Evolutionary conservation across 2,888 invertebrate species (phyloP).

Genomic region (Sarcophaga carnaria): DNA sequence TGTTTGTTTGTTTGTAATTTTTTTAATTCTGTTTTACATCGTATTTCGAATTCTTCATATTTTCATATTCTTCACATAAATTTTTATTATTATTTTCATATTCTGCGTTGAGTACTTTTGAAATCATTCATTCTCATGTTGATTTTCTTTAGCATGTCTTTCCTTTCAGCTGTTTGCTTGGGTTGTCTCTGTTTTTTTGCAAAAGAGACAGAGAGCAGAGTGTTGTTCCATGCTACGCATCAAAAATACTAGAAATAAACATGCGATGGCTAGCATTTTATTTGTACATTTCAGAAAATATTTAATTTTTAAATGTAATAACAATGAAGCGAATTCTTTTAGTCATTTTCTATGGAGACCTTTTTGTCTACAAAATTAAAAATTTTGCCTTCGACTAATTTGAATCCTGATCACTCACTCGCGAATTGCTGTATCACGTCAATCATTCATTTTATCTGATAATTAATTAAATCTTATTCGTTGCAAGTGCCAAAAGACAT

Average conservation of each 20-base stretch:
- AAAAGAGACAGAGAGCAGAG: background rate
- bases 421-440: too few species aligned
- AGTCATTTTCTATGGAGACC: too few species aligned
- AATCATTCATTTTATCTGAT: too few species aligned
- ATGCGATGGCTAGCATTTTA: background rate
- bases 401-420: too few species aligned
- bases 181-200: too few species aligned
- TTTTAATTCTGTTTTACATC: background rate
- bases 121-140: conserved; percentile 22
- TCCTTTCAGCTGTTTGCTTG: background rate
- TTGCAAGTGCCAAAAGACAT: too few species aligned
- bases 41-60: background rate
- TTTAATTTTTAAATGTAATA: conserved; percentile 4
- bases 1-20: background rate
- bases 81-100: background rate
- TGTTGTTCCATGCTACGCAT: too few species aligned
- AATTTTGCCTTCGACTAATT: too few species aligned
- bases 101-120: conserved; percentile 2
- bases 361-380: too few species aligned
- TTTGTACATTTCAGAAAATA: conserved; percentile 19
- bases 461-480: too few species aligned
- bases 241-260: background rate
- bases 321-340: background rate
- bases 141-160: background rate
- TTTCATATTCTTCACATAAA: background rate